Evolutionary conservation across 2,888 invertebrate genomes (phyloP).

Genomic region (Xanthorhoe designata): DNA sequence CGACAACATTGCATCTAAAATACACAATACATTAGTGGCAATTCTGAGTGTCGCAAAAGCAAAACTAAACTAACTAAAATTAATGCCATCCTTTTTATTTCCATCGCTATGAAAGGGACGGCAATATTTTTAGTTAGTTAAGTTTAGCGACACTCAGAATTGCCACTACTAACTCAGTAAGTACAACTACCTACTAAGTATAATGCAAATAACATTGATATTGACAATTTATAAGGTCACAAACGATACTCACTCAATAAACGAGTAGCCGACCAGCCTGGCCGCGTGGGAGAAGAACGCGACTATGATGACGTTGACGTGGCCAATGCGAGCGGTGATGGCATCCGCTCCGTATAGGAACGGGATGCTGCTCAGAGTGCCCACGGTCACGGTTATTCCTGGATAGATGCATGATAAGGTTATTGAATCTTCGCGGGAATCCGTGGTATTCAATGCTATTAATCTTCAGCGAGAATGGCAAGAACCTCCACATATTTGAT

Average conservation of each 20-base stretch:
- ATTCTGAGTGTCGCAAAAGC: too few relatives aligned
- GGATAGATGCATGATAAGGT: conserved; percentile 51
- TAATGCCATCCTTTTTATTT: too few relatives aligned
- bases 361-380: conserved; percentile 93
- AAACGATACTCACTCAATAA: conserved; percentile 89
- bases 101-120: too few relatives aligned
- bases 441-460: conserved; percentile 2
- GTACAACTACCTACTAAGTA: too few relatives aligned
- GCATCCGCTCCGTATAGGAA: conserved; percentile 94
- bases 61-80: too few relatives aligned
- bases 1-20: too few relatives aligned
- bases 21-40: neutral
- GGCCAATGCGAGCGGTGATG: conserved; percentile 92
- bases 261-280: conserved; percentile 93
- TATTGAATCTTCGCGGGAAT: conserved; percentile 18
- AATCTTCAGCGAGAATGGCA: too few relatives aligned
- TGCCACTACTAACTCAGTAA: too few relatives aligned
- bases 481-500: too few relatives aligned
- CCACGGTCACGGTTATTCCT: conserved; percentile 94
- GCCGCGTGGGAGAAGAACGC: conserved; percentile 94
- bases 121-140: too few relatives aligned
- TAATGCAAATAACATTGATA: conserved; percentile 15
- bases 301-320: conserved; percentile 93
- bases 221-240: conserved; percentile 25
- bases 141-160: too few relatives aligned